Evolutionary conservation across 1,140 invertebrate genomes (phyloP).

Genomic region (Lordiphosa clarofinis): DNA sequence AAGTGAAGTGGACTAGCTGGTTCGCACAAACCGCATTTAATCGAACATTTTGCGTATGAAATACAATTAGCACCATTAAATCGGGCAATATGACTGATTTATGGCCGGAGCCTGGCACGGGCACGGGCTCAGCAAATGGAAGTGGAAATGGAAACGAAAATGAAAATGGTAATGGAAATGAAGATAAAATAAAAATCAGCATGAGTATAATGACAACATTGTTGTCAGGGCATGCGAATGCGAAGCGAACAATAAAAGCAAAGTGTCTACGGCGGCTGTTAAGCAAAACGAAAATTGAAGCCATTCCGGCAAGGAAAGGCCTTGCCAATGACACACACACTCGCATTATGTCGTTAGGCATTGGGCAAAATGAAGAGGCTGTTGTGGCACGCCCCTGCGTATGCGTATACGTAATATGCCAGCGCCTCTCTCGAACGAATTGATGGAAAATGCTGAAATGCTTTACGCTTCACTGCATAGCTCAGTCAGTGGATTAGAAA

Average conservation of each 20-base stretch:
- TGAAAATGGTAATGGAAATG: conserved; percentile 74
- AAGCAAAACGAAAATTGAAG: conserved; percentile 77
- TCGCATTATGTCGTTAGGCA: conserved; percentile 71
- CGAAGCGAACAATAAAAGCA: conserved; percentile 70
- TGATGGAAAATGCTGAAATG: conserved; percentile 78
- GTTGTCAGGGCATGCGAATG: conserved; percentile 37
- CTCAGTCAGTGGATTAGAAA: conserved; percentile 77
- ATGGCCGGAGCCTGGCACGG: conserved; percentile 20
- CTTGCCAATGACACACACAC: conserved; percentile 39
- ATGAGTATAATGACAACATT: conserved; percentile 73
- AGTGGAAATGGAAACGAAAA: conserved; percentile 53
- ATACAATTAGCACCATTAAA: conserved; percentile 71
- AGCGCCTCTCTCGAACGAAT: conserved; percentile 45
- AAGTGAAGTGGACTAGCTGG: conserved; percentile 18
- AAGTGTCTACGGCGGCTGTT: conserved; percentile 73
- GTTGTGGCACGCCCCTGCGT: conserved; percentile 67
- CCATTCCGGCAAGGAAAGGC: conserved; percentile 61
- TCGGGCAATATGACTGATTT: conserved; percentile 69
- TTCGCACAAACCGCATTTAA: conserved; percentile 27
- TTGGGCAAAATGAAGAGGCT: conserved; percentile 71
- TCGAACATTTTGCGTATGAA: conserved; percentile 68
- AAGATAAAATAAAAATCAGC: conserved; percentile 78
- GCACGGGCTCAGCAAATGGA: conserved; percentile 6
- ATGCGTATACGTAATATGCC: conserved; percentile 75
- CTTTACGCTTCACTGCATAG: conserved; percentile 76